A percentile compares a stretch with the other conserved stretches of the same genome.
These are phyloP conservation scores for Ceratina japonica DNA, from an alignment of 1,140 invertebrate species.

Conservation along the genomic window DNA sequence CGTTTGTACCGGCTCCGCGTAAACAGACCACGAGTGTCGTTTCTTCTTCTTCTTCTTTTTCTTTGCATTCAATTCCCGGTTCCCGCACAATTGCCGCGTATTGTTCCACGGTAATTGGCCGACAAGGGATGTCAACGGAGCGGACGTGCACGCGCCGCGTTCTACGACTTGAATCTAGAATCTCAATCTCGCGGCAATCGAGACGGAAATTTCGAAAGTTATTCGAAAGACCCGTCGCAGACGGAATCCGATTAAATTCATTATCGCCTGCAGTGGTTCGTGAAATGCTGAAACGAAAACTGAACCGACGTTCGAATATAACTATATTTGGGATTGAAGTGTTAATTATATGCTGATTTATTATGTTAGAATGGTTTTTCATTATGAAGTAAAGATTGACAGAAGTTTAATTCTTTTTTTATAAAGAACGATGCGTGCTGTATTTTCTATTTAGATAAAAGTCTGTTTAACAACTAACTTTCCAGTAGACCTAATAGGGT, in stretches of 20 bases:
- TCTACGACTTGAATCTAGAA: conserved; percentile 17
- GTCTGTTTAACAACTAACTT: too few species aligned
- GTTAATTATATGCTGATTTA: too few species aligned
- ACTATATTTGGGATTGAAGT: too few species aligned
- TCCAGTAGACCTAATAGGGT: too few species aligned
- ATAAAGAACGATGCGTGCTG: too few species aligned
- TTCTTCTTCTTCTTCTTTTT: conserved; percentile 35
- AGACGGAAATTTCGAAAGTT: conserved; percentile 39
- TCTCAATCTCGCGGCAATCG: conserved; percentile 6
- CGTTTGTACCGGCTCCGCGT: conserved; percentile 30
- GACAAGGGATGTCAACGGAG: conserved; percentile 2
- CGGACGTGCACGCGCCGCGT: background rate
- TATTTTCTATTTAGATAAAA: too few species aligned
- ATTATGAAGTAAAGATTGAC: too few species aligned
- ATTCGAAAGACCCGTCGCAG: background rate
- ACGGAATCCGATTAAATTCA: conserved; percentile 4
- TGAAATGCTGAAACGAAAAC: background rate
- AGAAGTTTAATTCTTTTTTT: too few species aligned
- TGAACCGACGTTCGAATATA: background rate
- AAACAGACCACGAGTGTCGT: conserved; percentile 34
- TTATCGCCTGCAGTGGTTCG: background rate
- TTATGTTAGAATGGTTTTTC: too few species aligned
- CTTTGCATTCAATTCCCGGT: conserved; percentile 19
- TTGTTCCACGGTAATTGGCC: conserved; percentile 39
- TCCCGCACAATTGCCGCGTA: conserved; percentile 29